Percentiles rank a stretch among this genome's conserved stretches.
These are phyloP conservation scores for Capra hircus DNA, from an alignment of 2,113 vertebrate genomes.

Conservation along the genomic window DNA sequence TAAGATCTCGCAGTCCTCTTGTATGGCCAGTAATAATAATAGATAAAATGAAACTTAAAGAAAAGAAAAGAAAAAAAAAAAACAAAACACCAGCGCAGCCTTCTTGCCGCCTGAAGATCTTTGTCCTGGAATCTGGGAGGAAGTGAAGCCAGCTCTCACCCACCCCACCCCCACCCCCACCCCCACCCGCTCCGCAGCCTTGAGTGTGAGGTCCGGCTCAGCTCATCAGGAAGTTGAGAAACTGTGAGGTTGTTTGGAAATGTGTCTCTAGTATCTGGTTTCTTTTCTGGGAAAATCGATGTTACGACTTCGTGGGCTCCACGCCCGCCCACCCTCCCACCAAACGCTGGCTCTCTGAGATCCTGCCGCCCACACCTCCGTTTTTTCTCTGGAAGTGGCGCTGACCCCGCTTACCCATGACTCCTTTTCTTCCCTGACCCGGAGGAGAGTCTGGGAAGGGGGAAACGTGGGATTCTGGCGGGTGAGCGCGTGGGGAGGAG, in stretches of 20 bases:
- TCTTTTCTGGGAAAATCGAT: background rate
- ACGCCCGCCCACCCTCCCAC: too few relatives aligned
- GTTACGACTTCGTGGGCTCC: fast-evolving
- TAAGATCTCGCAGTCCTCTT: background rate
- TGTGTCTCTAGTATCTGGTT: fast-evolving
- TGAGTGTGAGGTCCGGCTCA: background rate
- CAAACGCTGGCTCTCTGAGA: too few relatives aligned
- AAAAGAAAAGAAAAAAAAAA: background rate
- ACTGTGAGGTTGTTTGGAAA: background rate
- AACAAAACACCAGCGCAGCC: background rate
- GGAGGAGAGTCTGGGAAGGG: background rate
- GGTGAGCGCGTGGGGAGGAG: background rate
- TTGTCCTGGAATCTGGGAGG: background rate
- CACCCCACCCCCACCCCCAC: background rate
- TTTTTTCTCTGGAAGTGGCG: fast-evolving
- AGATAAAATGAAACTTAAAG: background rate
- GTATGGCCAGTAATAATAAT: background rate
- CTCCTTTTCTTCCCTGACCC: background rate
- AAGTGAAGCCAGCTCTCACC: background rate
- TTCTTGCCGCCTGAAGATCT: background rate
- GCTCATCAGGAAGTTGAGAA: background rate
- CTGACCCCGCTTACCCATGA: fast-evolving
- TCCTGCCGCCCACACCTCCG: background rate
- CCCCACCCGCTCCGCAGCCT: too few relatives aligned
- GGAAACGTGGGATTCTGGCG: fast-evolving